Evolutionary conservation across 2,113 vertebrate species (phyloP).

Genomic region (Aspiorhynchus laticeps): DNA sequence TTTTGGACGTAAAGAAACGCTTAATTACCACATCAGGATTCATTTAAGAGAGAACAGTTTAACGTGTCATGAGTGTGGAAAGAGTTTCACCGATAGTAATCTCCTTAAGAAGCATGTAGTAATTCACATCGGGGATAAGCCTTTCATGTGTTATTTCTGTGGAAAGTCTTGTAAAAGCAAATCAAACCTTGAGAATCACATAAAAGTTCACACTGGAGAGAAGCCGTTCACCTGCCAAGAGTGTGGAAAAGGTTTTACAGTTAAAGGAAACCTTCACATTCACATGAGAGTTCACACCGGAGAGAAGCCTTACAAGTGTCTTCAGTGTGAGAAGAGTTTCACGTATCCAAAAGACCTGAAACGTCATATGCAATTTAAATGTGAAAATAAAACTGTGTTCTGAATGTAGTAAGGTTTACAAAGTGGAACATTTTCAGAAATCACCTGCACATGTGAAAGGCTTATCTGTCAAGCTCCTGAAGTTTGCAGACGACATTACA

Average conservation of each 20-base stretch:
- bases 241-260: neutral
- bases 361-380: neutral
- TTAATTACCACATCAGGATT: neutral
- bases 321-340: neutral
- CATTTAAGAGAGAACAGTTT: conserved; percentile 1
- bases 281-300: neutral
- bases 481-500: no score
- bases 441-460: no score
- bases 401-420: neutral
- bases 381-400: neutral
- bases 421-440: neutral
- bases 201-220: neutral
- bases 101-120: neutral
- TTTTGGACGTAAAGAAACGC: neutral
- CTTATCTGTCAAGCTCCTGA: no score
- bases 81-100: neutral
- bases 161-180: neutral
- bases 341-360: neutral
- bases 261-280: neutral
- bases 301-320: neutral
- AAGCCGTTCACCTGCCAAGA: neutral
- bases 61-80: neutral
- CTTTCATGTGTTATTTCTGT: neutral
- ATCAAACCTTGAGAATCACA: neutral
- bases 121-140: neutral